Evolutionary conservation across 1,140 invertebrate species (phyloP).

Genomic region (Phenacoccus solenopsis): DNA sequence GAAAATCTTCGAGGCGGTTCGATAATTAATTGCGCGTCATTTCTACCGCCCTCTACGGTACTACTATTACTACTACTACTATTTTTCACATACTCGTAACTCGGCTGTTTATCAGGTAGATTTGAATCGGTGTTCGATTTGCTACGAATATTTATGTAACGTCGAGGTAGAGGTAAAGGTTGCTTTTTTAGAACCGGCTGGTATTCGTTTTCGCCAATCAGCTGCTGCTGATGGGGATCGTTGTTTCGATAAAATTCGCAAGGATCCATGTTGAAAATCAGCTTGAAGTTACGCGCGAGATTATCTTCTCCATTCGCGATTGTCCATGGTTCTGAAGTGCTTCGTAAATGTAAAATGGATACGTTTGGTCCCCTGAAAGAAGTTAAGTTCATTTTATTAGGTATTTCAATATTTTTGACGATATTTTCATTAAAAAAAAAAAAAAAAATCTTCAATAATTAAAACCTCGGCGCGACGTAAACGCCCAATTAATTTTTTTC

Average conservation of each 20-base stretch:
- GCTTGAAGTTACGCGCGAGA: neutral
- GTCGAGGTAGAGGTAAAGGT: neutral
- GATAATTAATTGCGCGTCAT: neutral
- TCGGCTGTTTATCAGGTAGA: neutral
- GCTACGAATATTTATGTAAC: neutral
- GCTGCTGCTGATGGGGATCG: neutral
- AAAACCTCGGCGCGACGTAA: too few relatives aligned
- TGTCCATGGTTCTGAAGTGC: constrained; percentile 40
- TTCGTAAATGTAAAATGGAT: constrained; percentile 41
- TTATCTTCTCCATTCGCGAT: constrained; percentile 23
- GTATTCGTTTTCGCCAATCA: neutral
- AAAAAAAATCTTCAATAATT: too few relatives aligned
- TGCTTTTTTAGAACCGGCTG: neutral
- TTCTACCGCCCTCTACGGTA: neutral
- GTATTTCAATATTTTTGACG: too few relatives aligned
- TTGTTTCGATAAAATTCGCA: neutral
- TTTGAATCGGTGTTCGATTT: neutral
- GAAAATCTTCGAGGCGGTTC: neutral
- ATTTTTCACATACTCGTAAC: neutral
- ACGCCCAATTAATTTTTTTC: too few relatives aligned
- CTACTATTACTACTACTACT: neutral
- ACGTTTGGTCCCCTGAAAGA: constrained; percentile 42
- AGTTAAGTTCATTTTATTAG: too few relatives aligned
- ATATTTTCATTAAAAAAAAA: too few relatives aligned
- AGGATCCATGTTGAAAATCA: neutral